Conservation (phyloP, 2,797 vertebrate genomes). For the Spinus pinus region DNA sequence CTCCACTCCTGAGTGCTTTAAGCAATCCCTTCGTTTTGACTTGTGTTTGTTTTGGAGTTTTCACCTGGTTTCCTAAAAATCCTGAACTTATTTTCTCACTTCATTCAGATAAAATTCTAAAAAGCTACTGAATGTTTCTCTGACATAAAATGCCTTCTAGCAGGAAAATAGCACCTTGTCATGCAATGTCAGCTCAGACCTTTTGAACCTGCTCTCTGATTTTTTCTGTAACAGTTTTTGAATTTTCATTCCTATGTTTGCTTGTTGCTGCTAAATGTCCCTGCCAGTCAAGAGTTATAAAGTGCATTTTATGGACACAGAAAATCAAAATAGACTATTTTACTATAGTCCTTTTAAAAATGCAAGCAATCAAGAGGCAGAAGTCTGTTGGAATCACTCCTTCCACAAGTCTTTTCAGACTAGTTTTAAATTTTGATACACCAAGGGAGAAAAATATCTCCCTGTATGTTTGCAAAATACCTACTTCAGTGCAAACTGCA, state of each 20-base stretch:
- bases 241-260: background rate
- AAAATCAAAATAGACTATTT: background rate
- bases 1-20: background rate
- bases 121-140: background rate
- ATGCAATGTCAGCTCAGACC: background rate
- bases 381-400: background rate
- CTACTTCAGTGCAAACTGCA: background rate
- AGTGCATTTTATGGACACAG: background rate
- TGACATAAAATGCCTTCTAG: background rate
- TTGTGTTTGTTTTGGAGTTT: background rate
- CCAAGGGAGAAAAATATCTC: slow-evolving; percentile 5
- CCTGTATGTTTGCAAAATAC: slow-evolving; percentile 33
- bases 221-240: background rate
- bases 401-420: background rate
- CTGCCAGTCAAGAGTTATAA: background rate
- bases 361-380: background rate
- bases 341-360: background rate
- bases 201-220: background rate
- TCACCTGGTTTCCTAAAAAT: background rate
- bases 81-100: background rate
- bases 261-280: background rate
- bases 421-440: slow-evolving; percentile 5
- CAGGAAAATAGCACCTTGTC: background rate
- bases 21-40: background rate
- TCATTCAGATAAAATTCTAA: background rate